Evolutionary conservation across 1,140 invertebrate genomes (phyloP), one percentile per base, ranked within the genome.

Genomic region (Druon quercuslanigerum): DNA sequence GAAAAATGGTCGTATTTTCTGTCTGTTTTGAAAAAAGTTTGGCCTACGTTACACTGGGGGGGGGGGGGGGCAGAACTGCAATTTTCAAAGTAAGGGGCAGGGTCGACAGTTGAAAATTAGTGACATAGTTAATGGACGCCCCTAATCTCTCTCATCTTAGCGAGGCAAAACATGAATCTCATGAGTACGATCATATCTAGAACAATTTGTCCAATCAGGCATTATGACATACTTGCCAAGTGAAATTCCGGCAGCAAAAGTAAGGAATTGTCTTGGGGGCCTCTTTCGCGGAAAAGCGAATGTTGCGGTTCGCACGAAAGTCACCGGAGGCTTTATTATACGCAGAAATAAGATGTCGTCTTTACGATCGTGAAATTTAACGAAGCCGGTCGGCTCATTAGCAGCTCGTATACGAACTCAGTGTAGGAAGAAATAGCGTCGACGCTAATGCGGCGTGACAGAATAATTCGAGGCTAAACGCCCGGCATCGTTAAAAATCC

Each of bases 371-470:
- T 78, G 75, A 79, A 80, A 81, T 80, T 82, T 78, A 73, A 51
- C 76, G 76, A 19, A 72, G 78, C 70, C 76, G 77, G 76, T 60
- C 72, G 71, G 75, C 77, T 82, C 83, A 82, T 84, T 82, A 84
- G 74, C 83, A 84, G 83, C 83, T 82, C 79, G 81, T 82, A 80
- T 79, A 82, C 72, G 73, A 70, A 71, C 57, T 82, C 54, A 54
- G 80, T 76, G 80, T 85, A 79, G 79, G 81, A 81, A 83, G 79
- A 84, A 83, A 77, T 73, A 78, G 72, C 78, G 79, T 80, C 77
- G 84, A 88, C 83, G 84, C 88, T 90, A 90, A 90, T 87, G 82
- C 84, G 74, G 83, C 81, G 82, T 89, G 88, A 89, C 87, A 89
- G 87, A 86, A 89, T 88, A 88, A 87, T 90, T 88, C 83, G 83